Base-by-base conservation (phyloP, 30 jellyfish, hydroid and myxozoan species). In the Aurelia aurita region DNA sequence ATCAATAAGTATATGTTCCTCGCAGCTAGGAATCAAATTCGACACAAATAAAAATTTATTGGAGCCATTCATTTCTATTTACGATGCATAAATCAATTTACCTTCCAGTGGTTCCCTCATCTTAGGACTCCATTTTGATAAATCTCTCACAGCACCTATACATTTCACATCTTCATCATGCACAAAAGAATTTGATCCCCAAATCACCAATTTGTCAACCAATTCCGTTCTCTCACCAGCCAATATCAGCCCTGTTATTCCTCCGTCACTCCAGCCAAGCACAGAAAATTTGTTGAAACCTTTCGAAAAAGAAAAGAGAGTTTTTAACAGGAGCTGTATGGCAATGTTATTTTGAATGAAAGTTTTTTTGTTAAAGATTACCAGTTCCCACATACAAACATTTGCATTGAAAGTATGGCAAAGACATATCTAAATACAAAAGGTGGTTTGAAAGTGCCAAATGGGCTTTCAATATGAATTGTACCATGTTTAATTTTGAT, bases 211-310 rank as follows among this genome's bases (percentile, higher is more conserved):
- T 29, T 84, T 84, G 49, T 69, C 22, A 21, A 91, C 96, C 25
- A 58, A 69, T 22, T 78, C 87, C 8, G 89, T 96, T 14, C 88
- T 45, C 27, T 70, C 58, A 5, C 93, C 96, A 18, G 96, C 89
- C 28, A 91, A 39, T n/a, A 91, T 91, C 49, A 91, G 78, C 23
- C 94, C 96, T 16, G 87, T 76, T 39, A 85, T 79, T 9, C 98
- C 98, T 35, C 98, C 98, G 85, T 85, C 96, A 73, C 98, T 85
- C 96, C 96, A 84, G 58, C 96, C 98, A 46, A 91, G 94, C 19
- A 86, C 87, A 34, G 94, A 81, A 68, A 87, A 91, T 28, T 80
- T 85, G 46, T 88, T 44, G 61, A 72, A 53, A 15, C 96, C 98
- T 91, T 44, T 11, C 34, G 31, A 2, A 13, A 4, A 21, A 72